Conservation (phyloP, 1,140 invertebrate species). For the Papilio polyxenes region DNA sequence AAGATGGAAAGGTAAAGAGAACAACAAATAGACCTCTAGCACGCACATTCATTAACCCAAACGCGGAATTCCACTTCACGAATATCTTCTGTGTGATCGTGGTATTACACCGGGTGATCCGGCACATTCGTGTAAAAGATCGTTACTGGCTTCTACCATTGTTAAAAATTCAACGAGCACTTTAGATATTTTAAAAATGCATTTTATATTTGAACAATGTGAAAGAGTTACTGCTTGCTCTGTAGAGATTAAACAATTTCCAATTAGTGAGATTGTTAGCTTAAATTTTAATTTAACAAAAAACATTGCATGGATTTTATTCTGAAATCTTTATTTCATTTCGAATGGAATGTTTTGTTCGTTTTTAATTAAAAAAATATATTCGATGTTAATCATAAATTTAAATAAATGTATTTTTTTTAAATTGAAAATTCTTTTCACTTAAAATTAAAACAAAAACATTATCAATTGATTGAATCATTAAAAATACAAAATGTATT, state of each 20-base stretch:
- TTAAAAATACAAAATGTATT: too few relatives aligned
- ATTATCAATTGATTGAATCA: too few relatives aligned
- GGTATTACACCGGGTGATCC: too few relatives aligned
- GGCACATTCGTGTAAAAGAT: too few relatives aligned
- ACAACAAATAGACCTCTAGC: too few relatives aligned
- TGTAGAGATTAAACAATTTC: neutral
- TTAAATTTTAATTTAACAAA: conserved; percentile 6
- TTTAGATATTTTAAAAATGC: neutral
- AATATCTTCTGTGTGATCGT: too few relatives aligned
- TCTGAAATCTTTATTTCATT: neutral
- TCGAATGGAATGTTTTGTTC: neutral
- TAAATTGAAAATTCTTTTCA: neutral
- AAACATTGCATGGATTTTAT: neutral
- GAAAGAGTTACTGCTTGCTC: neutral
- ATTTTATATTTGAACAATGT: conserved; percentile 7
- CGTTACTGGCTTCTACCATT: too few relatives aligned
- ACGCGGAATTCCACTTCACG: too few relatives aligned
- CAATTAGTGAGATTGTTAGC: conserved; percentile 14
- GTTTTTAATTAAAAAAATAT: neutral
- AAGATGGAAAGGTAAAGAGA: too few relatives aligned
- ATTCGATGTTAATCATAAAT: neutral
- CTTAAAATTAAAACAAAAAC: too few relatives aligned
- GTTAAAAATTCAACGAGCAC: neutral
- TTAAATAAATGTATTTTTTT: neutral
- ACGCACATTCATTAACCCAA: too few relatives aligned